These are phyloP conservation scores for Drosophila picticornis DNA, from an alignment of 2,888 invertebrate species.

Conservation along the genomic window DNA sequence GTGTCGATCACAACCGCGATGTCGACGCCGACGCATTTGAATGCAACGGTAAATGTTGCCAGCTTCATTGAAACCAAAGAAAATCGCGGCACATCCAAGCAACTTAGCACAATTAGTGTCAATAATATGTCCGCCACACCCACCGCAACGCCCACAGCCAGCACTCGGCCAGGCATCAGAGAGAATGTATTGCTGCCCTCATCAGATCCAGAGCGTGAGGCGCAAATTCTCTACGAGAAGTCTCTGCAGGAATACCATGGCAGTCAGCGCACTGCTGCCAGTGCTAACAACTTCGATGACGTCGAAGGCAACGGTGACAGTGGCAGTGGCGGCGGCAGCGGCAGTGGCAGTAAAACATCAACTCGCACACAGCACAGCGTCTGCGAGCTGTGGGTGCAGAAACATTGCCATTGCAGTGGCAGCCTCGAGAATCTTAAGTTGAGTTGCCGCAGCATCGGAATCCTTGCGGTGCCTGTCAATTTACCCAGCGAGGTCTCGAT, in stretches of 20 bases:
- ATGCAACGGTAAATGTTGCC: slow-evolving; percentile 31
- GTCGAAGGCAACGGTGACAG: slow-evolving; percentile 11
- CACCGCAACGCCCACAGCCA: slow-evolving; percentile 38
- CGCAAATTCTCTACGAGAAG: slow-evolving; percentile 84
- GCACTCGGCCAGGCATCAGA: slow-evolving; percentile 69
- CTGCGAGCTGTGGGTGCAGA: slow-evolving; percentile 83
- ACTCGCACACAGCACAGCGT: slow-evolving; percentile 77
- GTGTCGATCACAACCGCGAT: slow-evolving; percentile 36
- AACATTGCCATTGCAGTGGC: slow-evolving; percentile 84
- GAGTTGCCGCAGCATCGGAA: slow-evolving; percentile 83
- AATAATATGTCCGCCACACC: slow-evolving; percentile 46
- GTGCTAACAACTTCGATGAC: slow-evolving; percentile 14
- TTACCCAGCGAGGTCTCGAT: slow-evolving; percentile 81
- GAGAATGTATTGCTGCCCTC: slow-evolving; percentile 85
- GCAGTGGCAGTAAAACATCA: slow-evolving; percentile 36
- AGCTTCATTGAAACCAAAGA: slow-evolving; percentile 52
- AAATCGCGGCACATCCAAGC: slow-evolving; percentile 30
- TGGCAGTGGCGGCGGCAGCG: slow-evolving; percentile 18
- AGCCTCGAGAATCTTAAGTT: slow-evolving; percentile 80
- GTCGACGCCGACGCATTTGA: slow-evolving; percentile 39
- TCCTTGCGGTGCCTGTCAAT: slow-evolving; percentile 83
- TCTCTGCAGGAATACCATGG: slow-evolving; percentile 83
- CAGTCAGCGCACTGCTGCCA: slow-evolving; percentile 48
- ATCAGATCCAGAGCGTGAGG: slow-evolving; percentile 84
- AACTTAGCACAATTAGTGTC: slow-evolving; percentile 58